phyloP scores from a whole-genome alignment of 1,140 invertebrate genomes.

The Nasonia vitripennis region DNA sequence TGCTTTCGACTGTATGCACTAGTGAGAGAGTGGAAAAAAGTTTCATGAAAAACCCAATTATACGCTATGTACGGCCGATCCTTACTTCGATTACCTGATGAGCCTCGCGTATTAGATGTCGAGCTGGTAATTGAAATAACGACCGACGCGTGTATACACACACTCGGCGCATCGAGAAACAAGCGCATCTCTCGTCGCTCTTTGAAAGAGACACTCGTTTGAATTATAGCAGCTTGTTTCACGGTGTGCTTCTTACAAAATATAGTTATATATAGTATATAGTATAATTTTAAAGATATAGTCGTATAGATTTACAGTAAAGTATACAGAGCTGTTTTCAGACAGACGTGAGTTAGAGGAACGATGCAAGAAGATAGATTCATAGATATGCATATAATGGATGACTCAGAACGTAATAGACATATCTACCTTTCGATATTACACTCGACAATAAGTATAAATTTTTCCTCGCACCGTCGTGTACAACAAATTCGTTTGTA shows the following conservation, averaged over 20 bases:
- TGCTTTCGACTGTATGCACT: slow-evolving; percentile 5
- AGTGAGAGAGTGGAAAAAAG: slow-evolving; percentile 36
- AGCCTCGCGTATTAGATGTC: background rate
- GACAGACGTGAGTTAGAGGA: background rate
- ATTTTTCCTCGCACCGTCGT: background rate
- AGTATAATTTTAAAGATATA: background rate
- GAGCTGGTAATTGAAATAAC: background rate
- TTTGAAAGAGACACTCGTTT: too few species aligned
- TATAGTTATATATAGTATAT: background rate
- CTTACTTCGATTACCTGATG: slow-evolving; percentile 8
- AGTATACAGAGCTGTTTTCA: slow-evolving; percentile 21
- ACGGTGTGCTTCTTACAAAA: background rate
- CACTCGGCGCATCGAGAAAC: background rate
- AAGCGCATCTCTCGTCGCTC: background rate
- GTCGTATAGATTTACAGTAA: background rate
- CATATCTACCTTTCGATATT: slow-evolving; percentile 16
- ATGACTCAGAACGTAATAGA: background rate
- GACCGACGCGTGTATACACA: background rate
- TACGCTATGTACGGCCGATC: background rate
- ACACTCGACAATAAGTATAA: background rate
- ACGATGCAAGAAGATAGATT: slow-evolving; percentile 18
- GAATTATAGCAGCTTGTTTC: background rate
- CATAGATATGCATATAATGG: background rate
- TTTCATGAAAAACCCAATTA: slow-evolving; percentile 50
- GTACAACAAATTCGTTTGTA: background rate